These are phyloP conservation scores for Oceanodroma leucorhoa DNA, from an alignment of 2,797 vertebrate species.

Conservation along the genomic window DNA sequence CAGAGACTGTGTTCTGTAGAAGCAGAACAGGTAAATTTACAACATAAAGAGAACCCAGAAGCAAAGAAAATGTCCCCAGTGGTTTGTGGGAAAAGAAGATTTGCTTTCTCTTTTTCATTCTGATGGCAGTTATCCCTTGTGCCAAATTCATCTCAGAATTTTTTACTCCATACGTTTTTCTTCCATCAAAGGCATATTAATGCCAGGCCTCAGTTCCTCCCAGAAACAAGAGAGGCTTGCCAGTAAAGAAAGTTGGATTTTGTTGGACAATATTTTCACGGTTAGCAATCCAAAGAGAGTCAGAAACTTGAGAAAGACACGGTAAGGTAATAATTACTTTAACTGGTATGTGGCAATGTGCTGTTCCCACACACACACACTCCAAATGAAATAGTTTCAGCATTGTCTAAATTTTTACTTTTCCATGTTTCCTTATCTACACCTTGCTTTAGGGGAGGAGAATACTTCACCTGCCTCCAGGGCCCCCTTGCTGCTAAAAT, in stretches of 20 bases:
- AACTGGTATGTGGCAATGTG: neutral
- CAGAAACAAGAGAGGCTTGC: neutral
- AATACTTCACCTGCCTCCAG: neutral
- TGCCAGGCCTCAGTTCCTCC: neutral
- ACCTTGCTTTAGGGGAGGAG: neutral
- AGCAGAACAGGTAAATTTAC: neutral
- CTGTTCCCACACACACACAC: neutral
- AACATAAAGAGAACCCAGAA: neutral
- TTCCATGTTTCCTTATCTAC: neutral
- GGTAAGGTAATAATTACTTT: neutral
- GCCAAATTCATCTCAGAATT: neutral
- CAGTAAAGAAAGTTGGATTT: neutral
- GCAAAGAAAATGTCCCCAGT: neutral
- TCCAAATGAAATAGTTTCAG: neutral
- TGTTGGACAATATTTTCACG: neutral
- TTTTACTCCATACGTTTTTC: neutral
- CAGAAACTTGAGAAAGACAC: neutral
- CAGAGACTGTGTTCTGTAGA: neutral
- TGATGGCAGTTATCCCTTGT: neutral
- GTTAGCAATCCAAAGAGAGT: neutral
- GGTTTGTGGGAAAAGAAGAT: neutral
- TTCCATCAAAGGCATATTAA: neutral
- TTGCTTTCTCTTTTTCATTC: conserved; percentile 11
- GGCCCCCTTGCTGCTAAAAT: neutral
- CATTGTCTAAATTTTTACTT: neutral